phyloP scores from a whole-genome alignment of 2,888 invertebrate genomes.

The Erpobdella octoculata region DNA sequence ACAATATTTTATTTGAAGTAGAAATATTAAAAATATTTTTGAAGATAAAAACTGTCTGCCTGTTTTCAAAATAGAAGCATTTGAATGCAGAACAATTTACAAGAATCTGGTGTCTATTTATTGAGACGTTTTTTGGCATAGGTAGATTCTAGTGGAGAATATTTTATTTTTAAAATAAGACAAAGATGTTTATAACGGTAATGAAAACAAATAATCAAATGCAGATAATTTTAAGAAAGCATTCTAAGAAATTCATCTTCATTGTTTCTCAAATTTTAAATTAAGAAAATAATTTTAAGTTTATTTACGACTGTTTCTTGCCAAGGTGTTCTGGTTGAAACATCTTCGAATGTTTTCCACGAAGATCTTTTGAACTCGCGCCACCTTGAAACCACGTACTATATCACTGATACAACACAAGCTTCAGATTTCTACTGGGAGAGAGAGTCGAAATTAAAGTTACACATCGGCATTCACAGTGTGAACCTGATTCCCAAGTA shows the following conservation, averaged over 20 bases:
- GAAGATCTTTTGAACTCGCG: conserved; percentile 43
- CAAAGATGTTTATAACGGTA: no score
- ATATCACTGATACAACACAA: conserved; percentile 45
- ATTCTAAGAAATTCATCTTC: no score
- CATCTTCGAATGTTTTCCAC: conserved; percentile 46
- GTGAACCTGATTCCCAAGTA: conserved; percentile 48
- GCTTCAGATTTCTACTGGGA: conserved; percentile 45
- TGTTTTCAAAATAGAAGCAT: no score
- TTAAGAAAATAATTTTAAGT: not conserved
- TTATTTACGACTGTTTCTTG: not conserved
- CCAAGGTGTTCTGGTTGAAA: conserved; percentile 1
- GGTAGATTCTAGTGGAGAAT: no score
- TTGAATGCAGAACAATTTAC: not conserved
- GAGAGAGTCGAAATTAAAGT: conserved; percentile 38
- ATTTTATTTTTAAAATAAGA: no score
- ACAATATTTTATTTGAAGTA: no score
- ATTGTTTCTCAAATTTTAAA: not conserved
- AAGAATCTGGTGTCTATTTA: no score
- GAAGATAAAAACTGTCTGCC: no score
- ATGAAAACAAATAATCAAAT: no score
- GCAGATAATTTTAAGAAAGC: no score
- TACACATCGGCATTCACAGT: conserved; percentile 45
- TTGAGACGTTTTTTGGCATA: no score
- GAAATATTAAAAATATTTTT: no score
- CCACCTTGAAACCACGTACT: conserved; percentile 39